Conservation (phyloP, 2,797 vertebrate genomes). For the Enteromius argenteus region DNA sequence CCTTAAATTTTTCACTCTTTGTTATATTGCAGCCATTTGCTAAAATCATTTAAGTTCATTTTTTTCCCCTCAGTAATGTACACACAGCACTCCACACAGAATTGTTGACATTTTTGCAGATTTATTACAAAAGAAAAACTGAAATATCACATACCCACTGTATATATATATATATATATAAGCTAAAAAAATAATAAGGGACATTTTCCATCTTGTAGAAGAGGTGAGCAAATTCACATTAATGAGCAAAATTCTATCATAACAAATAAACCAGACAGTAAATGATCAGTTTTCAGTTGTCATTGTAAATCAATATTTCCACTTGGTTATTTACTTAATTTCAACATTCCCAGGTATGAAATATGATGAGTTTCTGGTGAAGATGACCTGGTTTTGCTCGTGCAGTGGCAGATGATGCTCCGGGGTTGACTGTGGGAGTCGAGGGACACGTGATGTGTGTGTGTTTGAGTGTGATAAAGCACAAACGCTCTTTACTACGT, state of each 20-base stretch:
- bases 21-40: no score
- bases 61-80: no score
- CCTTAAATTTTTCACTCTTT: no score
- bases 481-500: slow-evolving; percentile 5
- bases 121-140: no score
- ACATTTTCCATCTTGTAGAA: background rate
- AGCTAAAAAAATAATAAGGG: no score
- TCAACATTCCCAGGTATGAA: background rate
- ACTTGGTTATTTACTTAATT: background rate
- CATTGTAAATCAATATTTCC: background rate
- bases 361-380: background rate
- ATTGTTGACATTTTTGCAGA: no score
- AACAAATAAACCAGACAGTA: background rate
- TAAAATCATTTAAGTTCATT: no score
- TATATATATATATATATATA: no score
- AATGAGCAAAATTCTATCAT: background rate
- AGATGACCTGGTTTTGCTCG: slow-evolving; percentile 7
- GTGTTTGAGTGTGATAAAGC: slow-evolving; percentile 36
- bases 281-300: background rate
- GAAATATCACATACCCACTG: no score
- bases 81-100: no score
- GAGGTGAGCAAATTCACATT: background rate
- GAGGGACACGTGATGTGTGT: slow-evolving; percentile 19
- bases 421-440: slow-evolving; percentile 35
- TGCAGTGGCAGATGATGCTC: slow-evolving; percentile 18